Conservation (phyloP, 35 echinoderm and acorn worm species). For the Apostichopus parvimensis region DNA sequence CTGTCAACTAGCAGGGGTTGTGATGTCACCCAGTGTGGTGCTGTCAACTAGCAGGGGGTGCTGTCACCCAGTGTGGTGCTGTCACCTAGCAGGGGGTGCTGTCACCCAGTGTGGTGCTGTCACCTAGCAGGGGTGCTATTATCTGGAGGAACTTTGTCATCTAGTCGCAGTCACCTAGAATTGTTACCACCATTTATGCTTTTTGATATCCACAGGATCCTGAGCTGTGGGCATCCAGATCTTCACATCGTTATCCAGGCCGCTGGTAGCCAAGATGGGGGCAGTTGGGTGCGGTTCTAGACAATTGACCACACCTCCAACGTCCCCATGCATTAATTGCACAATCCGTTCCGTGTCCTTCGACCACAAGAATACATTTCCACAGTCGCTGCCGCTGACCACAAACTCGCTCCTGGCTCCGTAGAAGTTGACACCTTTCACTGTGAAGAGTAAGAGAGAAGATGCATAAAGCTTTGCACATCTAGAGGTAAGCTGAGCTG, state of each 20-base stretch:
- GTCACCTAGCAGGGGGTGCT: too few relatives aligned
- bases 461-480: not conserved
- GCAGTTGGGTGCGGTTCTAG: constrained; percentile 80
- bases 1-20: too few relatives aligned
- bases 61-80: too few relatives aligned
- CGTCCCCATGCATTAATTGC: constrained; percentile 91
- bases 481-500: not conserved
- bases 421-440: constrained; percentile 98
- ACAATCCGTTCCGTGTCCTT: constrained; percentile 86
- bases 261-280: constrained; percentile 90
- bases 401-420: constrained; percentile 93
- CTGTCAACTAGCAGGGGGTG: too few relatives aligned
- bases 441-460: constrained; percentile 21
- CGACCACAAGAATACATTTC: constrained; percentile 93
- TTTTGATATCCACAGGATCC: constrained; percentile 70
- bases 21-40: too few relatives aligned
- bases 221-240: constrained; percentile 81
- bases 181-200: constrained; percentile 38
- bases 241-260: constrained; percentile 93
- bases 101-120: too few relatives aligned
- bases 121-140: too few relatives aligned
- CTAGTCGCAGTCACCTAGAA: too few relatives aligned
- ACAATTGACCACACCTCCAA: constrained; percentile 93
- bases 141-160: too few relatives aligned
- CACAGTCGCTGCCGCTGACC: constrained; percentile 93